phyloP scores from a whole-genome alignment of 2,888 invertebrate genomes.

The Ormyrus rosae region DNA sequence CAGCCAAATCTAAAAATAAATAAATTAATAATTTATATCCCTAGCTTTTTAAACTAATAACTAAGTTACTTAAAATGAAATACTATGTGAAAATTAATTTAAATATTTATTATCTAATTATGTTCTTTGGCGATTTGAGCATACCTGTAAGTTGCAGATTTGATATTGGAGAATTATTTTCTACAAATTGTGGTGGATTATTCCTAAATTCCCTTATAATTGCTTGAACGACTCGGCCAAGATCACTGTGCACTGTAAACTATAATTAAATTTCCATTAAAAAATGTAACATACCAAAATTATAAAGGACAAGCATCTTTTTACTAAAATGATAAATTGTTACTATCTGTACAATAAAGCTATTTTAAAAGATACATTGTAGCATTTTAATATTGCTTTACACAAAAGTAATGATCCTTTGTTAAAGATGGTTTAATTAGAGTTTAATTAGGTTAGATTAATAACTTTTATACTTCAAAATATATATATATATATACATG shows the following conservation, averaged over 20 bases:
- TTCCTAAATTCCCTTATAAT: slow-evolving; percentile 87
- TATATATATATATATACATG: too few species aligned
- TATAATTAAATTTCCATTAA: slow-evolving; percentile 63
- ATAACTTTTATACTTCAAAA: too few species aligned
- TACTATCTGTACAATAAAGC: too few species aligned
- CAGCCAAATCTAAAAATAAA: slow-evolving; percentile 67
- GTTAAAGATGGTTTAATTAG: too few species aligned
- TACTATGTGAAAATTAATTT: too few species aligned
- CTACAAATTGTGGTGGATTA: slow-evolving; percentile 78
- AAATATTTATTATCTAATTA: too few species aligned
- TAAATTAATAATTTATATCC: slow-evolving; percentile 11
- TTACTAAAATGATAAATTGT: slow-evolving; percentile 7
- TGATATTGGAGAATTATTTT: slow-evolving; percentile 68
- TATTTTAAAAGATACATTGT: not conserved
- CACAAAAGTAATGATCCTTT: not conserved
- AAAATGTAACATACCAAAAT: not conserved
- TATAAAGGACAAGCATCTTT: not conserved
- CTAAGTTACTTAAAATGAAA: too few species aligned
- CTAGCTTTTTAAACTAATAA: not conserved
- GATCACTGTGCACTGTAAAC: slow-evolving; percentile 87
- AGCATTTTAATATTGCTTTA: not conserved
- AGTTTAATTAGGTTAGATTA: too few species aligned
- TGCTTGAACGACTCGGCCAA: slow-evolving; percentile 88
- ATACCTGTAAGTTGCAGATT: slow-evolving; percentile 69
- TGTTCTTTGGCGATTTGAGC: too few species aligned